Percentiles rank a stretch among this genome's conserved stretches.
These are phyloP conservation scores for Dolichallabes microphthalmus DNA, from an alignment of 2,113 vertebrate genomes.

Conservation along the genomic window DNA sequence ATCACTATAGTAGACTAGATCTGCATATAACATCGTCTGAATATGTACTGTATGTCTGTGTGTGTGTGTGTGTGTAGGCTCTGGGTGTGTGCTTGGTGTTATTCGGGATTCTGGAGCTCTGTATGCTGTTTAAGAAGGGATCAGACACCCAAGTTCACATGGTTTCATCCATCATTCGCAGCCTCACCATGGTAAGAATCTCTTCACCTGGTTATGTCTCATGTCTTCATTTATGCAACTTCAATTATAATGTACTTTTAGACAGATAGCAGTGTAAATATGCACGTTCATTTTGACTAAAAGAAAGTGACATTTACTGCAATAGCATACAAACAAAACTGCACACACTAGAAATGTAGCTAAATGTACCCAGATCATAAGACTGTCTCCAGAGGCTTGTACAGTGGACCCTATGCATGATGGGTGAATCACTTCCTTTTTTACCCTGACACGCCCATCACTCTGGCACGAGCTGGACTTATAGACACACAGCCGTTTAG, in stretches of 20 bases:
- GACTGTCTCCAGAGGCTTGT: too few relatives aligned
- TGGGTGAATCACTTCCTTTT: too few relatives aligned
- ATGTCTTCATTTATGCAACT: background rate
- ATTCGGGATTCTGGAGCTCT: slow-evolving; percentile 76
- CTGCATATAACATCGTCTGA: background rate
- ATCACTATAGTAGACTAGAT: background rate
- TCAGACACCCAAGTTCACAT: slow-evolving; percentile 73
- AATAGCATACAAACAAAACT: background rate
- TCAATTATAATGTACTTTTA: background rate
- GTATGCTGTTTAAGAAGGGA: slow-evolving; percentile 71
- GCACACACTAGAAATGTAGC: background rate
- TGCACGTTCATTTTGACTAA: too few relatives aligned
- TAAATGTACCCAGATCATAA: background rate
- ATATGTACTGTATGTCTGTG: slow-evolving; percentile 5
- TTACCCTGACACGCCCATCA: too few relatives aligned
- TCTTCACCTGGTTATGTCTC: background rate
- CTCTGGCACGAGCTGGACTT: too few relatives aligned
- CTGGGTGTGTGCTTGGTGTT: slow-evolving; percentile 74
- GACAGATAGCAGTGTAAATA: background rate
- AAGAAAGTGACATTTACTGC: background rate
- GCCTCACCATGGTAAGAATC: slow-evolving; percentile 71
- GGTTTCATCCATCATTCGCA: slow-evolving; percentile 76
- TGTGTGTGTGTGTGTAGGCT: slow-evolving; percentile 58
- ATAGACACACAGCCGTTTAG: too few relatives aligned
- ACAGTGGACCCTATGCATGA: too few relatives aligned